Percentiles rank a stretch among this genome's conserved stretches.
Conservation (phyloP, 92 coral and sea anemone species). For the Epizoanthus illoricatus region DNA sequence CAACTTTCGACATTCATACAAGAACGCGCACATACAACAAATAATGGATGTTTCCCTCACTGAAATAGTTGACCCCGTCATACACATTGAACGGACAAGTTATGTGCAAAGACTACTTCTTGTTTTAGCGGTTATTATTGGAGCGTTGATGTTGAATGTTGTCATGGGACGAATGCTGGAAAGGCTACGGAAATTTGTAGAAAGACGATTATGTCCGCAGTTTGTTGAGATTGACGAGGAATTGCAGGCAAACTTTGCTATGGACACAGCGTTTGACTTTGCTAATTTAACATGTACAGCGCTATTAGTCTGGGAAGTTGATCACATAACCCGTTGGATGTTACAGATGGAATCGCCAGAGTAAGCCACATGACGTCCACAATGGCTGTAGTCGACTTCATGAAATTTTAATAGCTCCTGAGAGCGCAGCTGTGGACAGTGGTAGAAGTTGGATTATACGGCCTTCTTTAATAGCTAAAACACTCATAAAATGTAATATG, state of each 20-base stretch:
- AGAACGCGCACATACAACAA: conserved; percentile 40
- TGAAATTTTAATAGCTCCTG: no score
- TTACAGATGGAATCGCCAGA: conserved; percentile 37
- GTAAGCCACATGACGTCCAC: conserved; percentile 9
- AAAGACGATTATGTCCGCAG: conserved; percentile 36
- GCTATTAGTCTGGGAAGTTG: conserved; percentile 57
- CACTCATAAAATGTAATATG: no score
- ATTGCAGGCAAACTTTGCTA: conserved; percentile 44
- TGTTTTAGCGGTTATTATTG: conserved; percentile 44
- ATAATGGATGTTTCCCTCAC: conserved; percentile 42
- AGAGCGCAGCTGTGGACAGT: no score
- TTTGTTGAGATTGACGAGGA: conserved; percentile 22
- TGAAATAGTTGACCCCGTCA: conserved; percentile 38
- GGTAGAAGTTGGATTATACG: no score
- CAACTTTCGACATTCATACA: conserved; percentile 18
- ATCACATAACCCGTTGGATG: conserved; percentile 52
- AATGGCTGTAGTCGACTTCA: not conserved
- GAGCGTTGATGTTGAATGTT: conserved; percentile 52
- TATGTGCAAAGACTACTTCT: conserved; percentile 39
- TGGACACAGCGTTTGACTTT: conserved; percentile 60
- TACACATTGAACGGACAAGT: conserved; percentile 44
- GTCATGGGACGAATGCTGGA: conserved; percentile 55
- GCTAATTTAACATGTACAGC: conserved; percentile 63
- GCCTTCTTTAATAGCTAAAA: no score
- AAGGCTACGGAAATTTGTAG: conserved; percentile 34